phyloP scores from a whole-genome alignment of 2,113 vertebrate species.

The Hyperoodon ampullatus region DNA sequence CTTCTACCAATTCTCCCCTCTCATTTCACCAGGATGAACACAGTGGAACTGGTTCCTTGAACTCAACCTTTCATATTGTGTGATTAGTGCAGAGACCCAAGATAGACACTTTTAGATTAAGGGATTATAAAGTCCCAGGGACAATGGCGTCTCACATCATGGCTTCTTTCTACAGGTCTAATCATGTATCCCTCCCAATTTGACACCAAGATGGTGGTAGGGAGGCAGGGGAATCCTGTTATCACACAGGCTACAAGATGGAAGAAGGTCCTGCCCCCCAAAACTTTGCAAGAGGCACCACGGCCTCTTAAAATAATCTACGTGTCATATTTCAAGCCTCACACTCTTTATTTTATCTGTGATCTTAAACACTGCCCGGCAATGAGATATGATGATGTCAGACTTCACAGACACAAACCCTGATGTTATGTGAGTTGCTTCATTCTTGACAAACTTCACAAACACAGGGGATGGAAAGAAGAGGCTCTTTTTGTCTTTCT shows the following conservation, averaged over 20 bases:
- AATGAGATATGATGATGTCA: background rate
- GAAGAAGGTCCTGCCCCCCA: background rate
- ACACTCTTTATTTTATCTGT: background rate
- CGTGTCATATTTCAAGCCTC: background rate
- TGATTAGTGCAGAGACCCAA: background rate
- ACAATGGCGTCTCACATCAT: background rate
- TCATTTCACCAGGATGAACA: accelerated
- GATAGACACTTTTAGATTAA: background rate
- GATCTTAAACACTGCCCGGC: constrained; percentile 2
- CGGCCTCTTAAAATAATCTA: background rate
- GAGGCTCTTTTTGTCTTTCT: background rate
- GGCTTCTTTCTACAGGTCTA: background rate
- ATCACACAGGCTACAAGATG: background rate
- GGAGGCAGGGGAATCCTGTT: background rate
- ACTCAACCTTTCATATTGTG: background rate
- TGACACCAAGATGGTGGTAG: accelerated
- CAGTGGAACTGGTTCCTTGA: background rate
- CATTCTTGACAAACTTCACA: constrained; percentile 5
- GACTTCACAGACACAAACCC: background rate
- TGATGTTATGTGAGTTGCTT: background rate
- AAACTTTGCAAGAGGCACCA: background rate
- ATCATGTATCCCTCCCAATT: background rate
- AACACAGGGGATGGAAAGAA: background rate
- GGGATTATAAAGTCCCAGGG: background rate
- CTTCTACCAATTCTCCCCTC: background rate